Percentiles rank a stretch among this genome's conserved stretches.
phyloP scores from a whole-genome alignment of 1,140 invertebrate genomes.

The Drosophila hydei region DNA sequence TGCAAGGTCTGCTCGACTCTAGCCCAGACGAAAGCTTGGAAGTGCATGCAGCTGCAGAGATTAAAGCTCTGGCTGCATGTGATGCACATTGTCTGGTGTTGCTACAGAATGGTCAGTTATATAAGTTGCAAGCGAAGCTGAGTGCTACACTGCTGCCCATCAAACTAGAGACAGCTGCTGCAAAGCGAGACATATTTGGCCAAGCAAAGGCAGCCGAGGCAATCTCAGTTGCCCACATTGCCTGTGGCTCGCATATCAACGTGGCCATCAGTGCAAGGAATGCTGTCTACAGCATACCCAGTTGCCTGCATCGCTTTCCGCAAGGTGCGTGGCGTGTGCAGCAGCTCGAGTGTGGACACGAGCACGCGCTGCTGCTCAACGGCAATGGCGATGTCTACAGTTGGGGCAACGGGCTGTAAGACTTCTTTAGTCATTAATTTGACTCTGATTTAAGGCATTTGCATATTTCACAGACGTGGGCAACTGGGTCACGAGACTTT shows the following conservation, averaged over 20 bases:
- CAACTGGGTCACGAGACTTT: conserved; percentile 92
- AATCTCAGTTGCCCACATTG: conserved; percentile 75
- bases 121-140: conserved; percentile 47
- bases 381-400: conserved; percentile 90
- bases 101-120: conserved; percentile 62
- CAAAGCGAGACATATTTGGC: conserved; percentile 68
- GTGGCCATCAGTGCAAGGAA: conserved; percentile 85
- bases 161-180: conserved; percentile 45
- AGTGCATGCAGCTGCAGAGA: conserved; percentile 32
- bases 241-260: conserved; percentile 83
- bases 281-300: conserved; percentile 86
- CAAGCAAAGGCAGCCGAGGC: conserved; percentile 22
- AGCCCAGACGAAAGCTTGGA: conserved; percentile 43
- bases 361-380: conserved; percentile 91
- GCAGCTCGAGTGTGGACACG: conserved; percentile 90
- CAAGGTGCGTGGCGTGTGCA: conserved; percentile 85
- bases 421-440: conserved; percentile 37
- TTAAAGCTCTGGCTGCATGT: conserved; percentile 57
- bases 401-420: conserved; percentile 92
- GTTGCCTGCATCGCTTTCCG: conserved; percentile 85
- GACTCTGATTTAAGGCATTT: neutral
- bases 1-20: conserved; percentile 46
- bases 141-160: conserved; percentile 46
- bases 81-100: conserved; percentile 68
- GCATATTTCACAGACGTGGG: conserved; percentile 87